Conservation (phyloP, 1,140 invertebrate species). For the Coenobita brevimanus region DNA sequence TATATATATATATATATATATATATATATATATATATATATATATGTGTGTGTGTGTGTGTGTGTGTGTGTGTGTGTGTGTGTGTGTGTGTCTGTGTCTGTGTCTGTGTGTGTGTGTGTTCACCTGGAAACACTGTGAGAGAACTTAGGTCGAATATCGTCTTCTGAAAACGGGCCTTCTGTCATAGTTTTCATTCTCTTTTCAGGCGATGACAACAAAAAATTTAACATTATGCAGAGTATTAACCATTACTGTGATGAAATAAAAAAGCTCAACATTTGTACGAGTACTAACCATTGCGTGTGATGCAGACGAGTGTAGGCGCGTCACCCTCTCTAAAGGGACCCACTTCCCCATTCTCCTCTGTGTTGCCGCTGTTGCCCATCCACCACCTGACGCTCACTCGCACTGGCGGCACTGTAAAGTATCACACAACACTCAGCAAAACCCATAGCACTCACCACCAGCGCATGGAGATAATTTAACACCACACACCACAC, state of each 20-base stretch:
- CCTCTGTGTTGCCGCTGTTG: background rate
- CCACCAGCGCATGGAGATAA: too few species aligned
- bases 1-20: too few species aligned
- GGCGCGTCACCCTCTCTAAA: conserved; percentile 47
- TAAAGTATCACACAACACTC: too few species aligned
- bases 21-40: too few species aligned
- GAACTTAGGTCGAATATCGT: background rate
- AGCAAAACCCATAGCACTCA: too few species aligned
- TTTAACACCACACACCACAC: too few species aligned
- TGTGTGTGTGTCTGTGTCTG: conserved; percentile 21
- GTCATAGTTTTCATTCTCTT: too few species aligned
- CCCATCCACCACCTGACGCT: conserved; percentile 41
- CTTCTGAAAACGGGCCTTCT: background rate
- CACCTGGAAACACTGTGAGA: background rate
- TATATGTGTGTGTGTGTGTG: too few species aligned
- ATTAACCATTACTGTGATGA: background rate
- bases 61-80: too few species aligned
- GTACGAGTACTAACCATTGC: conserved; percentile 13
- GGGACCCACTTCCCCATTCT: conserved; percentile 12
- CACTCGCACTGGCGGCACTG: conserved; percentile 29
- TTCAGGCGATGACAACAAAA: too few species aligned
- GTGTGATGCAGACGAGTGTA: conserved; percentile 27
- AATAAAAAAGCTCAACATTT: background rate
- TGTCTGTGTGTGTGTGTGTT: conserved; percentile 6
- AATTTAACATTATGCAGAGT: background rate